Base-by-base conservation (phyloP, 2,888 invertebrate genomes). In the Agrotis clavis region DNA sequence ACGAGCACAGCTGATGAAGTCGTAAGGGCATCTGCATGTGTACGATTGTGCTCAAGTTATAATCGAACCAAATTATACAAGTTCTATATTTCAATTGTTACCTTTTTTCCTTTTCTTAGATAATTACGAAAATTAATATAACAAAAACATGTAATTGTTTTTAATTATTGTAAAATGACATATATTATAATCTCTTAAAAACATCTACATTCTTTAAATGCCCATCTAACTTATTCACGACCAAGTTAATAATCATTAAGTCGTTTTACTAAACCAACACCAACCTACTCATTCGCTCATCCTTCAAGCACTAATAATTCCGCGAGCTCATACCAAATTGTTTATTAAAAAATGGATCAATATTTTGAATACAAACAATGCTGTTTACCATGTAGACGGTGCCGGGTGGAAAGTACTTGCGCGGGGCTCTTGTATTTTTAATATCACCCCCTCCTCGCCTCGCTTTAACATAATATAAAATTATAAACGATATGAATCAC, bases 401-500 rank as follows among this genome's bases (percentile, higher is more conserved):
- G 86, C 86, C 87, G 84, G 82, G 92, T 91, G 91, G 90, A 91
- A 92, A 92, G 92, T 90, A 91, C 92, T 92, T 91, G 90, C 88
- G 81, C 84, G 89, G 89, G 88, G 90, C 92, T 92, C 94, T 94
- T 94, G 94, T 95, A 95, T 95, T 95, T 95, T 95, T 95, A 96
- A 95, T 96, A 95, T 94, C 91, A 90, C 91, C 91, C 90, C 86
- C 87, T 90, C 90, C 87, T 87, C 87, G 63, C 73, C 91, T 92
- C 91, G 92, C 92, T 95, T 95, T 95, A 96, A 96, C 95, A 95
- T 96, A 95, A 96, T 95, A 96, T 95, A 96, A 96, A 96, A 96
- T 96, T 96, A 96, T 95, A 96, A 96, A 94, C 94, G 95, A 94
- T 95, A 95, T 96, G 95, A 96, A 96, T 96, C 96, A 96, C 94